A percentile compares a stretch with the other conserved stretches of the same genome.
These are phyloP conservation scores for Anneissia japonica DNA, from an alignment of 35 echinoderm and acorn worm genomes.

Conservation along the genomic window DNA sequence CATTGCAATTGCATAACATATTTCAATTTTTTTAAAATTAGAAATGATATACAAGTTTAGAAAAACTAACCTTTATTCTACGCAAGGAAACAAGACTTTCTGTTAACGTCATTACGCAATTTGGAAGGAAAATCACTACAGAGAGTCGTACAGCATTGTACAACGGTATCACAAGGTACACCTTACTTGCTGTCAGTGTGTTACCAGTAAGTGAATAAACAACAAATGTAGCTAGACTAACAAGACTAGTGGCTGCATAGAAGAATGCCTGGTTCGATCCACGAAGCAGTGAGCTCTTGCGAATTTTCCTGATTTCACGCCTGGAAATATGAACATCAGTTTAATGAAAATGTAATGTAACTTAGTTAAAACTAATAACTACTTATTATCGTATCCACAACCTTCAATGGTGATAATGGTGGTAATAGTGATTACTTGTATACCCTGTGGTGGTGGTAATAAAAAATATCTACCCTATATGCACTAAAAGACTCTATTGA, in stretches of 20 bases:
- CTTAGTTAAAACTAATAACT: too few species aligned
- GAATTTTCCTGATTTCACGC: slow-evolving; percentile 48
- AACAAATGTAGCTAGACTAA: slow-evolving; percentile 45
- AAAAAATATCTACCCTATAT: too few species aligned
- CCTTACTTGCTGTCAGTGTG: slow-evolving; percentile 22
- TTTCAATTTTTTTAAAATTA: background rate
- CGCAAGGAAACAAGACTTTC: slow-evolving; percentile 46
- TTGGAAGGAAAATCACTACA: slow-evolving; percentile 25
- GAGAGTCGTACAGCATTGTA: slow-evolving; percentile 36
- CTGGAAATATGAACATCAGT: too few species aligned
- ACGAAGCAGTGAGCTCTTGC: slow-evolving; percentile 31
- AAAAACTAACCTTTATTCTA: slow-evolving; percentile 51
- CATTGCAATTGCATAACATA: background rate
- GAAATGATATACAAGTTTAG: too few species aligned
- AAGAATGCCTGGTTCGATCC: slow-evolving; percentile 32
- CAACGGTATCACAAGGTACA: slow-evolving; percentile 59
- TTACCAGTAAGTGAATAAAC: slow-evolving; percentile 51
- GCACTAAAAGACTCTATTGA: too few species aligned
- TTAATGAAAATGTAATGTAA: too few species aligned
- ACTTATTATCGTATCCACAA: too few species aligned
- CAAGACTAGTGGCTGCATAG: slow-evolving; percentile 25
- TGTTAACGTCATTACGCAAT: slow-evolving; percentile 29
- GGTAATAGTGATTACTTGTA: too few species aligned
- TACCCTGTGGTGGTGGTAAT: too few species aligned
- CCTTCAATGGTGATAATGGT: too few species aligned